Evolutionary conservation across 2,113 vertebrate genomes (phyloP).

Genomic region (Gadus chalcogrammus): DNA sequence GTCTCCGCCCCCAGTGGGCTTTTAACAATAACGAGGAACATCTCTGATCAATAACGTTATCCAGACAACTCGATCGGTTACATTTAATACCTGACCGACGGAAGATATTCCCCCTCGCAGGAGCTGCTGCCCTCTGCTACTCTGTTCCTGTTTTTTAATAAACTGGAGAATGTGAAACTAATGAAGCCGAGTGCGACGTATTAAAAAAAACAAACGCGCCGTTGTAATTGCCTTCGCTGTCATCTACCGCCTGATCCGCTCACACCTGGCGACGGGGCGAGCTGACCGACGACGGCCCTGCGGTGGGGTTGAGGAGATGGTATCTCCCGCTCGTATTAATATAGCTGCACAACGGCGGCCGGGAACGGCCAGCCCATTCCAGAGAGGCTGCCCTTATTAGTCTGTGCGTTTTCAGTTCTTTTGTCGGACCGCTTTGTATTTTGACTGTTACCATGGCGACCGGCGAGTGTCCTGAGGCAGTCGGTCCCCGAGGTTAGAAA

Average conservation of each 20-base stretch:
- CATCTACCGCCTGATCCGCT: neutral
- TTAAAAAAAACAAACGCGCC: slow-evolving; percentile 7
- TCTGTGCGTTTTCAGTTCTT: slow-evolving; percentile 27
- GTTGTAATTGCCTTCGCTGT: slow-evolving; percentile 12
- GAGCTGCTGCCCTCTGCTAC: no score
- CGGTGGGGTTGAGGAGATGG: neutral
- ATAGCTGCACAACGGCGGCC: neutral
- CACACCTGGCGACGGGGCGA: slow-evolving; percentile 6
- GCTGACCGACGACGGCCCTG: neutral
- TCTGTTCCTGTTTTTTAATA: no score
- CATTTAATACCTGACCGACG: no score
- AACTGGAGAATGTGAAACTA: neutral
- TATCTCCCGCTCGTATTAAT: slow-evolving; percentile 19
- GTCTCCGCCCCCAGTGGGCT: slow-evolving; percentile 25
- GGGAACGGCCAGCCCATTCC: neutral
- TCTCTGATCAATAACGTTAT: slow-evolving; percentile 13
- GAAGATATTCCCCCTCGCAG: no score
- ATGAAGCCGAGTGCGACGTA: slow-evolving; percentile 6
- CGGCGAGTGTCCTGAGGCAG: slow-evolving; percentile 23
- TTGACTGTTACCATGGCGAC: slow-evolving; percentile 54
- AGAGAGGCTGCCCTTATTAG: slow-evolving; percentile 20
- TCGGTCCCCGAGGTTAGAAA: slow-evolving; percentile 11
- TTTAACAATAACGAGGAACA: slow-evolving; percentile 41
- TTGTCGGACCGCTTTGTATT: slow-evolving; percentile 39
- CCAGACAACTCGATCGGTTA: slow-evolving; percentile 24